Percentiles rank a stretch among this genome's conserved stretches.
Evolutionary conservation across 2,888 invertebrate species (phyloP).

Genomic region (Eucera pruinosa): DNA sequence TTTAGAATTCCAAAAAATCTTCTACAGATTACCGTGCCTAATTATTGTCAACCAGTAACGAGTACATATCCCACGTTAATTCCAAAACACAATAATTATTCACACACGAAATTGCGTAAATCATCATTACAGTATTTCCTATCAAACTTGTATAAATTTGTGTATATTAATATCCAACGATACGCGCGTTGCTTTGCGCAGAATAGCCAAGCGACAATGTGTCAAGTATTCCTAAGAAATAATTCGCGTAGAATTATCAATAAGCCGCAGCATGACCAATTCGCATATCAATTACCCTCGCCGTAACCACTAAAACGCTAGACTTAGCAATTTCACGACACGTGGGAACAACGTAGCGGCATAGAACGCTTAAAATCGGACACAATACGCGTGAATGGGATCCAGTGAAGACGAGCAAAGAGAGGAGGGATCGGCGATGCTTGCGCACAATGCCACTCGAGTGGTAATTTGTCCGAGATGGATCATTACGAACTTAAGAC

Average conservation of each 20-base stretch:
- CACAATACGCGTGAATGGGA: constrained; percentile 49
- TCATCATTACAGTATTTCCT: too few relatives aligned
- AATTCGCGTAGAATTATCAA: not conserved
- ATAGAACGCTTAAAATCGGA: constrained; percentile 20
- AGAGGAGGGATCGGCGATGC: constrained; percentile 62
- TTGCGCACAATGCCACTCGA: constrained; percentile 74
- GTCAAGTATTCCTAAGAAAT: not conserved
- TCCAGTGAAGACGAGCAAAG: constrained; percentile 21
- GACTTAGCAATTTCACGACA: constrained; percentile 25
- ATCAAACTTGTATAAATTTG: too few relatives aligned
- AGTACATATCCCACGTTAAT: too few relatives aligned
- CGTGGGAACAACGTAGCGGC: constrained; percentile 5
- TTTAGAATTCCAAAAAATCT: too few relatives aligned
- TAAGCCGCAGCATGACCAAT: too few relatives aligned
- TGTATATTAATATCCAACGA: too few relatives aligned
- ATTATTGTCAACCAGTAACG: too few relatives aligned
- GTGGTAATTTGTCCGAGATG: constrained; percentile 70
- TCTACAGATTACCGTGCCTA: too few relatives aligned
- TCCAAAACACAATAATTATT: too few relatives aligned
- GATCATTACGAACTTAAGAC: constrained; percentile 60
- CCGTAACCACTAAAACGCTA: not conserved
- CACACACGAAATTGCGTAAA: too few relatives aligned
- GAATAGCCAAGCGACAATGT: too few relatives aligned
- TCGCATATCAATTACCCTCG: constrained; percentile 1
- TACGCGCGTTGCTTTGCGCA: too few relatives aligned